Conservation (phyloP, 1,140 invertebrate genomes). For the Helicorthomorpha holstii region DNA sequence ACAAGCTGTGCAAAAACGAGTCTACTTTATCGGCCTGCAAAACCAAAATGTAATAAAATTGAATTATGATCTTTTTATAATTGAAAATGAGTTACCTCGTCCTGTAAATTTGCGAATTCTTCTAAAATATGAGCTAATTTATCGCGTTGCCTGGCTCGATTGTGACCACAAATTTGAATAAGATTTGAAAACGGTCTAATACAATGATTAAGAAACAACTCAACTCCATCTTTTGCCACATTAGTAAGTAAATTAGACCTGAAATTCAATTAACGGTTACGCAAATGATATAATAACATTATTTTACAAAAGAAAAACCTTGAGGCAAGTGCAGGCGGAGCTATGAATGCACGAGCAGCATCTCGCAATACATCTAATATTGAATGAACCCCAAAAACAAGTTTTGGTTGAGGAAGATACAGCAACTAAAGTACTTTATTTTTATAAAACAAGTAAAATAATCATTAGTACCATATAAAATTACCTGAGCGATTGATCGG, state of each 20-base stretch:
- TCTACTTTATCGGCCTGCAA: conserved; percentile 76
- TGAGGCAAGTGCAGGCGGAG: conserved; percentile 59
- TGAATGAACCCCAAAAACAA: conserved; percentile 31
- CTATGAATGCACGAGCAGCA: conserved; percentile 67
- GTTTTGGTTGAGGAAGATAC: conserved; percentile 19
- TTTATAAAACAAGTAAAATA: neutral
- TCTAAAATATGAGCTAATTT: conserved; percentile 76
- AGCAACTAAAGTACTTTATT: conserved; percentile 18
- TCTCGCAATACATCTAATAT: conserved; percentile 67
- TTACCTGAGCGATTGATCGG: conserved; percentile 68
- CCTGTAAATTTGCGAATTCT: conserved; percentile 79
- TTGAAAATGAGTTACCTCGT: conserved; percentile 46
- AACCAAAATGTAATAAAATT: neutral
- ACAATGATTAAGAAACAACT: conserved; percentile 73
- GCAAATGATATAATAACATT: neutral
- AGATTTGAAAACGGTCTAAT: conserved; percentile 70
- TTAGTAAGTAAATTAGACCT: conserved; percentile 12
- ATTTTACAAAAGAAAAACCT: conserved; percentile 23
- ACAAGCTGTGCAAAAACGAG: conserved; percentile 53
- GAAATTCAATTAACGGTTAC: neutral
- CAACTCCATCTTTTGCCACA: conserved; percentile 65
- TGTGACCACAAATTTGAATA: conserved; percentile 84
- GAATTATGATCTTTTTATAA: neutral
- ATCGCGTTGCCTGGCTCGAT: conserved; percentile 81
- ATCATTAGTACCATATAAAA: neutral